These are phyloP conservation scores for Cyaniris semiargus DNA, from an alignment of 2,888 invertebrate genomes.

Conservation along the genomic window DNA sequence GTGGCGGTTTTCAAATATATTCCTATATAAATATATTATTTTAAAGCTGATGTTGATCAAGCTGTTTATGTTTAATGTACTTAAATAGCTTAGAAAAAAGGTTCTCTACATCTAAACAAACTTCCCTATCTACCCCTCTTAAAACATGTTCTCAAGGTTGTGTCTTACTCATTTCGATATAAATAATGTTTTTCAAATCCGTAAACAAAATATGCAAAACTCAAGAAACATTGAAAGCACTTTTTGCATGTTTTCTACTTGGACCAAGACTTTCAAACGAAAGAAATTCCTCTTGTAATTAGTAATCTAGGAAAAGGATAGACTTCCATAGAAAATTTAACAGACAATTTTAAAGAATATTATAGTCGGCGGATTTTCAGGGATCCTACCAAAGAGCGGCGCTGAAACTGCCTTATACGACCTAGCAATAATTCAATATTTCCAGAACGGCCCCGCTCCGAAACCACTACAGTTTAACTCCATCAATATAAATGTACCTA, in stretches of 20 bases:
- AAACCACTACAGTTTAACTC: slow-evolving; percentile 42
- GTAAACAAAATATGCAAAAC: not conserved
- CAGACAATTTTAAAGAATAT: not conserved
- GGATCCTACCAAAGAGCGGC: slow-evolving; percentile 17
- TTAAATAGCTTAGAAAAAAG: no score
- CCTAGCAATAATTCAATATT: slow-evolving; percentile 50
- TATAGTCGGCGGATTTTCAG: not conserved
- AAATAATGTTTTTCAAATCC: no score
- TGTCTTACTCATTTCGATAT: not conserved
- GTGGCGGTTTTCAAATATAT: slow-evolving; percentile 15
- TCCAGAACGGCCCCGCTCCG: slow-evolving; percentile 43
- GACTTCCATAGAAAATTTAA: not conserved
- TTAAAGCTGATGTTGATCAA: not conserved
- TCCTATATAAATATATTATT: not conserved
- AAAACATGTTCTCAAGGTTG: no score
- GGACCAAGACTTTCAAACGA: not conserved
- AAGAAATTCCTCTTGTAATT: not conserved
- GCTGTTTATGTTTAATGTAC: no score
- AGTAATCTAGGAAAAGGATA: not conserved
- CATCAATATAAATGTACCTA: slow-evolving; percentile 43
- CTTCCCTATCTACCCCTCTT: no score
- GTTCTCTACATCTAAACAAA: no score
- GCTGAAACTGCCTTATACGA: slow-evolving; percentile 26
- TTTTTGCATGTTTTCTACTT: not conserved
- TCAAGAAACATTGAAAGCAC: not conserved